Evolutionary conservation across 2,113 vertebrate genomes (phyloP).

Genomic region (Harpagus bidentatus): DNA sequence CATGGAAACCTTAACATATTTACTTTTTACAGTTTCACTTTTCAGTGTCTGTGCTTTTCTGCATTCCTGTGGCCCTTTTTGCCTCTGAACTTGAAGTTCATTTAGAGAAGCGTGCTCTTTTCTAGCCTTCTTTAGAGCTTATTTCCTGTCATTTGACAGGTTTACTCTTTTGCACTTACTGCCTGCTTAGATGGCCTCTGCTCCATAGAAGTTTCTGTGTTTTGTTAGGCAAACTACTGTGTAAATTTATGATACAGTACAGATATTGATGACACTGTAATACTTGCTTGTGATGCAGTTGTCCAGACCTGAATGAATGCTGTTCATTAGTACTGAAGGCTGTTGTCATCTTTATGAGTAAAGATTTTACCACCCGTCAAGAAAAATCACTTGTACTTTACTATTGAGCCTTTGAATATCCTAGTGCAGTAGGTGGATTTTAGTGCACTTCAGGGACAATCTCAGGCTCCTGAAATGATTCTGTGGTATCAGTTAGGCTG

Average conservation of each 20-base stretch:
- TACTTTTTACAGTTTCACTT: background rate
- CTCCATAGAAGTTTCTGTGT: background rate
- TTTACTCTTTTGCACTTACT: background rate
- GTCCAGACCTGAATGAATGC: background rate
- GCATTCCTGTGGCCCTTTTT: background rate
- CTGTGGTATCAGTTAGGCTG: background rate
- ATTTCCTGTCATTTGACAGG: background rate
- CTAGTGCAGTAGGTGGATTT: background rate
- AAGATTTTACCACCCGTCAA: background rate
- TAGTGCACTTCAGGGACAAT: background rate
- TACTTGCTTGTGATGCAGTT: background rate
- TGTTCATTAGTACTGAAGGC: background rate
- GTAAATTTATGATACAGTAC: background rate
- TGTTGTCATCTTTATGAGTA: background rate
- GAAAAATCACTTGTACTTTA: background rate
- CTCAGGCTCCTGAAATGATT: background rate
- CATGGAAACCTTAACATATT: background rate
- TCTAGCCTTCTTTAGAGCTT: background rate
- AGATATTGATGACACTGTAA: background rate
- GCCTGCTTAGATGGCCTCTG: background rate
- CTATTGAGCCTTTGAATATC: background rate
- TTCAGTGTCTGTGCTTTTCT: background rate
- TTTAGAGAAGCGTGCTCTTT: background rate
- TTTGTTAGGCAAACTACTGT: background rate
- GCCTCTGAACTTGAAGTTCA: background rate